phyloP scores from a whole-genome alignment of 2,113 vertebrate species.

The Rhizomys pruinosus region DNA sequence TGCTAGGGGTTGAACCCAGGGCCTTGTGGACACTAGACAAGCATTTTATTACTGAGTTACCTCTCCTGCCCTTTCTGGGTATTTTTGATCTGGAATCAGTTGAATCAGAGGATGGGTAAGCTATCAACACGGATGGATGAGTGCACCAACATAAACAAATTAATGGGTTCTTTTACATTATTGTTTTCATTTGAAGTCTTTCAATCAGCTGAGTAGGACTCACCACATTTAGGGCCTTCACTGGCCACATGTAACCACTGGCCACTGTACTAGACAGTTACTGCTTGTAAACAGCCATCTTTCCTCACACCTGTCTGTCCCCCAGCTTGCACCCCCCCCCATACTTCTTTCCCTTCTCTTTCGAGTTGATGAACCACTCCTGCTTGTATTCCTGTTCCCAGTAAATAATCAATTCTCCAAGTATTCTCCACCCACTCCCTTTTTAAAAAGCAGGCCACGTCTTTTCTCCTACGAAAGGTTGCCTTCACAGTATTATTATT shows the following conservation, averaged over 20 bases:
- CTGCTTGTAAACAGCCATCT: neutral
- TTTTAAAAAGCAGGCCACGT: neutral
- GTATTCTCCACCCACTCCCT: neutral
- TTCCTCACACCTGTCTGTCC: neutral
- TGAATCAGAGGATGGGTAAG: neutral
- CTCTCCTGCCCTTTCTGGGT: neutral
- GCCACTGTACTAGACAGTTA: neutral
- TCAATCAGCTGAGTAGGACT: neutral
- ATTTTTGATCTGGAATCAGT: neutral
- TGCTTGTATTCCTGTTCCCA: neutral
- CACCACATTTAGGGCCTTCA: neutral
- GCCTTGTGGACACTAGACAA: neutral
- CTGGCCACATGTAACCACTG: neutral
- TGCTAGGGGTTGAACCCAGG: neutral
- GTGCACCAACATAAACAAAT: neutral
- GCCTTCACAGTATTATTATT: constrained; percentile 23
- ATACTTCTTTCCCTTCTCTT: neutral
- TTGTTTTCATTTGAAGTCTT: neutral
- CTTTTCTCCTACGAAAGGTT: constrained; percentile 1
- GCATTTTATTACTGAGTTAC: neutral
- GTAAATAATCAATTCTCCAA: constrained; percentile 2
- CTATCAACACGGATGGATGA: neutral
- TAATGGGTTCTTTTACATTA: neutral
- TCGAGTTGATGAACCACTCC: neutral
- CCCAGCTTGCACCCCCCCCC: neutral